A percentile compares a stretch with the other conserved stretches of the same genome.
Evolutionary conservation across 2,797 vertebrate species (phyloP).

Genomic region (Pangasius mekongensis): DNA sequence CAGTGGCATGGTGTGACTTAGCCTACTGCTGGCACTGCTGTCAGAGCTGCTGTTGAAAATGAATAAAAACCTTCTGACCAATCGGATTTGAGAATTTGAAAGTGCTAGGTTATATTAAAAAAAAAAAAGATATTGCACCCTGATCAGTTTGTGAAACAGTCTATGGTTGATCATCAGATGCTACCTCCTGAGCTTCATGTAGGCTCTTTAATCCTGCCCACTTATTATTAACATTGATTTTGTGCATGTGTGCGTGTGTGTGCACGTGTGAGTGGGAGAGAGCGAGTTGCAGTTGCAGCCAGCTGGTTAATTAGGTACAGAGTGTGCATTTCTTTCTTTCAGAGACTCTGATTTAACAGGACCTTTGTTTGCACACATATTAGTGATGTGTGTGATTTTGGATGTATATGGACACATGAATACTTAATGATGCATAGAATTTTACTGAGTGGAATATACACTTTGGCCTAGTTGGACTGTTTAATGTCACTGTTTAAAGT

Average conservation of each 20-base stretch:
- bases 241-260: not conserved
- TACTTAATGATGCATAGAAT: not conserved
- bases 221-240: conserved; percentile 44
- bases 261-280: not conserved
- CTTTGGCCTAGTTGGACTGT: conserved; percentile 7
- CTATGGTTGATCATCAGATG: conserved; percentile 47
- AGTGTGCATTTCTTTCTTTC: not conserved
- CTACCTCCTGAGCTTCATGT: conserved; percentile 36
- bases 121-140: not conserved
- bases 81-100: not conserved
- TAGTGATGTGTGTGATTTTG: not conserved
- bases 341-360: no score
- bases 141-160: conserved; percentile 41
- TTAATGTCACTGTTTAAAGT: not conserved
- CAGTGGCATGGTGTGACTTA: not conserved
- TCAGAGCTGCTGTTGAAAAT: not conserved
- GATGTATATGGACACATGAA: not conserved
- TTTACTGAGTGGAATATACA: not conserved
- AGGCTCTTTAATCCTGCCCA: conserved; percentile 39
- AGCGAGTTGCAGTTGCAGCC: not conserved
- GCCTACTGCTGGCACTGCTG: not conserved
- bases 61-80: not conserved
- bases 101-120: not conserved
- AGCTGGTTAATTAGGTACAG: conserved; percentile 3
- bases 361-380: not conserved